Evolutionary conservation across 2,888 invertebrate genomes (phyloP).

Genomic region (Mesorhabditis sp.): DNA sequence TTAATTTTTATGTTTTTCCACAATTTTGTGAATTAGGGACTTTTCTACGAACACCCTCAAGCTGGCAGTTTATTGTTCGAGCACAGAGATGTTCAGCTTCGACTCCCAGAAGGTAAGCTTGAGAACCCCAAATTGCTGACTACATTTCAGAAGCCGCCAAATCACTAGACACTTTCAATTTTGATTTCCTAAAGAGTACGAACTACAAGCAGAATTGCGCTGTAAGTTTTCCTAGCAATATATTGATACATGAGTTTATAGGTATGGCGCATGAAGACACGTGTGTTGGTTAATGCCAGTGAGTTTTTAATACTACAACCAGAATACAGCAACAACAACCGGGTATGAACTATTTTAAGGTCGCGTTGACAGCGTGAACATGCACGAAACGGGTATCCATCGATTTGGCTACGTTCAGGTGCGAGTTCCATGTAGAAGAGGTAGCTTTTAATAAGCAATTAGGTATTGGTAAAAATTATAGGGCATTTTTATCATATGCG

Average conservation of each 20-base stretch:
- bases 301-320: conserved; percentile 11
- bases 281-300: conserved; percentile 56
- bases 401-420: conserved; percentile 53
- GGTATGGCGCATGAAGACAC: conserved; percentile 56
- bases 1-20: not conserved
- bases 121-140: not conserved
- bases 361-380: conserved; percentile 54
- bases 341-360: conserved; percentile 20
- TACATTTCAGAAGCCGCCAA: conserved; percentile 21
- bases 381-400: conserved; percentile 57
- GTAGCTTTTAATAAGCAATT: not conserved
- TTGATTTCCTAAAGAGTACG: conserved; percentile 48
- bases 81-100: conserved; percentile 52
- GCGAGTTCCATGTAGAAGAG: conserved; percentile 28
- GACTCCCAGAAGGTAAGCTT: conserved; percentile 21
- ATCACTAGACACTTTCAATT: conserved; percentile 43
- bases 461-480: conserved; percentile 12
- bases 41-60: conserved; percentile 53
- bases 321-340: not conserved
- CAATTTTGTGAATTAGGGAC: conserved; percentile 20
- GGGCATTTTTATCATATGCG: conserved; percentile 56
- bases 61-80: conserved; percentile 55
- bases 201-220: conserved; percentile 52
- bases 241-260: conserved; percentile 8
- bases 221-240: conserved; percentile 11